Conservation (phyloP, 1,140 invertebrate species). For the Scaptodrosophila lebanonensis region DNA sequence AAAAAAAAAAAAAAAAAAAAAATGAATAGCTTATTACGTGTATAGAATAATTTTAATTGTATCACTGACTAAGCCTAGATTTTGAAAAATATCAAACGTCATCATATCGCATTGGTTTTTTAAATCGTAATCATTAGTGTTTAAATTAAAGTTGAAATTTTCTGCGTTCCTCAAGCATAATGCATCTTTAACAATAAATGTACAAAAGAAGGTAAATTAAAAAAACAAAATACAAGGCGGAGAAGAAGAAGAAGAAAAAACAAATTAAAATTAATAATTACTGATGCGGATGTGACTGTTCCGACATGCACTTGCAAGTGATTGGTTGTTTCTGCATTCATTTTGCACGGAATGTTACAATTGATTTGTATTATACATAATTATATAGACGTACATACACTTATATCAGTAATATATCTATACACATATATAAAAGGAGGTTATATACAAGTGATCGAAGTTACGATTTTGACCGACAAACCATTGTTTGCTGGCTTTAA, state of each 20-base stretch:
- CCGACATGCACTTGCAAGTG: constrained; percentile 41
- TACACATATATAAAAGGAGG: constrained; percentile 34
- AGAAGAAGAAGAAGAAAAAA: constrained; percentile 7
- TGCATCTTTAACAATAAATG: constrained; percentile 19
- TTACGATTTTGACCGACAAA: too few species aligned
- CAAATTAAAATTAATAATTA: constrained; percentile 74
- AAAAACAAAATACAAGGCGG: constrained; percentile 16
- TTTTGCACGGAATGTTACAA: constrained; percentile 60
- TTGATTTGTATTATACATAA: constrained; percentile 37
- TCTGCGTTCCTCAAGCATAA: constrained; percentile 35
- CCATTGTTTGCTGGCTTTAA: constrained; percentile 31
- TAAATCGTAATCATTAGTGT: constrained; percentile 14
- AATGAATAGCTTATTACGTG: constrained; percentile 17
- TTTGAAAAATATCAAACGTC: constrained; percentile 64
- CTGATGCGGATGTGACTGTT: constrained; percentile 70
- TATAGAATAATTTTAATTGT: constrained; percentile 30
- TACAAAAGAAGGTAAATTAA: constrained; percentile 30
- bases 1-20: constrained; percentile 47
- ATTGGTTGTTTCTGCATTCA: constrained; percentile 25
- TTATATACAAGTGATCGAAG: constrained; percentile 52
- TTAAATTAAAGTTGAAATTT: constrained; percentile 10
- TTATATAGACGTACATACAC: too few species aligned
- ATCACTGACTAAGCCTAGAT: constrained; percentile 61
- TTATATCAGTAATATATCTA: not conserved
- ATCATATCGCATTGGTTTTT: constrained; percentile 54